Conservation (phyloP, 2,888 invertebrate genomes). For the Drosophila dives region DNA sequence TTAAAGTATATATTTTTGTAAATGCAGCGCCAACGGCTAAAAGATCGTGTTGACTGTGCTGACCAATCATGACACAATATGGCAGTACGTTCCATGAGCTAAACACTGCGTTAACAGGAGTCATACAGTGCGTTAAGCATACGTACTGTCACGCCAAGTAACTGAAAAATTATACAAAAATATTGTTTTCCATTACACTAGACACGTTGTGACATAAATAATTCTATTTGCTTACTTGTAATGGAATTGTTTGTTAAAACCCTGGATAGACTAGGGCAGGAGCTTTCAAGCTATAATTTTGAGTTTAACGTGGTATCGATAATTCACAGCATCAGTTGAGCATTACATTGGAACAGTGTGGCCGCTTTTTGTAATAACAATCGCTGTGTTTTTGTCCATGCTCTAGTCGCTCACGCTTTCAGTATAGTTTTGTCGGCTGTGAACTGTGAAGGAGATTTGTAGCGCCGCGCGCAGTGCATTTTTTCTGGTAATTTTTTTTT, state of each 20-base stretch:
- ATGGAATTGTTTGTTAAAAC: background rate
- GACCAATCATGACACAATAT: background rate
- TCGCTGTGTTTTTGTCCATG: slow-evolving; percentile 23
- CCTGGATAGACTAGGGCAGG: background rate
- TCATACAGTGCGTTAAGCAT: slow-evolving; percentile 3
- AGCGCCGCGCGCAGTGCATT: slow-evolving; percentile 77
- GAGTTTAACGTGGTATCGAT: slow-evolving; percentile 9
- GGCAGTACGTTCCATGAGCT: background rate
- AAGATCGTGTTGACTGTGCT: slow-evolving; percentile 7
- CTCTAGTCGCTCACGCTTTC: slow-evolving; percentile 56
- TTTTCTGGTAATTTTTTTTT: slow-evolving; percentile 77
- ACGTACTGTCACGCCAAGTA: background rate
- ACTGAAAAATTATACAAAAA: background rate
- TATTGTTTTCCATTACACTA: background rate
- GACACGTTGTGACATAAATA: background rate
- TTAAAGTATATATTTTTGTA: background rate
- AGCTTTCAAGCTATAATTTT: background rate
- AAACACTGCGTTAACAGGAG: slow-evolving; percentile 24
- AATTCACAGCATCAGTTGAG: slow-evolving; percentile 13
- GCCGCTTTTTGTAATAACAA: background rate
- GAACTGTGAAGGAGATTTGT: slow-evolving; percentile 65
- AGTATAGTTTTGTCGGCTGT: slow-evolving; percentile 67
- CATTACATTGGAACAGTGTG: slow-evolving; percentile 16
- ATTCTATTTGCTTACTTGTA: background rate
- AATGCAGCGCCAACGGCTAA: background rate